A percentile compares a stretch with the other conserved stretches of the same genome.
Conservation (phyloP, 2,797 vertebrate species). For the Valencia hispanica region DNA sequence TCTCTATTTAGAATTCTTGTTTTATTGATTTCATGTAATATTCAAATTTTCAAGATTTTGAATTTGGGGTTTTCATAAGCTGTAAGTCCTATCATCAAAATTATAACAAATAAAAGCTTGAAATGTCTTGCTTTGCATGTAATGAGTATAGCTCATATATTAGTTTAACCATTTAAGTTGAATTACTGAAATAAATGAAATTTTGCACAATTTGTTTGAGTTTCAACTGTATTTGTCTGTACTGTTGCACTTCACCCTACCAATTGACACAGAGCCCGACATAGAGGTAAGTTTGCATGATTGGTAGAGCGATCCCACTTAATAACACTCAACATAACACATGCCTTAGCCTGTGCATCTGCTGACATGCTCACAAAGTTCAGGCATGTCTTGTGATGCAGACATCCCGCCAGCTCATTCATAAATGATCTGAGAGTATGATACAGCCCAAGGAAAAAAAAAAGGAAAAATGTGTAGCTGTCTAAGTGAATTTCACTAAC, state of each 20-base stretch:
- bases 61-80: too few relatives aligned
- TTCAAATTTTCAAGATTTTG: too few relatives aligned
- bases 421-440: slow-evolving; percentile 83
- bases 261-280: slow-evolving; percentile 25
- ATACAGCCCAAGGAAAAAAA: slow-evolving; percentile 72
- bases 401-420: slow-evolving; percentile 80
- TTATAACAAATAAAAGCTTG: too few relatives aligned
- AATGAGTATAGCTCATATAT: too few relatives aligned
- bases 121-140: too few relatives aligned
- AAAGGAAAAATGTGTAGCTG: slow-evolving; percentile 75
- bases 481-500: slow-evolving; percentile 75
- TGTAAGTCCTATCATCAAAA: too few relatives aligned
- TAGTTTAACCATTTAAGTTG: too few relatives aligned
- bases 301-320: slow-evolving; percentile 52
- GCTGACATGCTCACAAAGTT: slow-evolving; percentile 45
- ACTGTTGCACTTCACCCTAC: slow-evolving; percentile 20
- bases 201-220: too few relatives aligned
- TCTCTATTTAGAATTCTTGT: too few relatives aligned
- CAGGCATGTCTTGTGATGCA: slow-evolving; percentile 68
- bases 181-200: too few relatives aligned
- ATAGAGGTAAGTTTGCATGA: slow-evolving; percentile 34
- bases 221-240: neutral
- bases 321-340: slow-evolving; percentile 51
- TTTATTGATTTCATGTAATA: too few relatives aligned
- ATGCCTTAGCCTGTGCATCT: slow-evolving; percentile 44